phyloP scores from a whole-genome alignment of 53 echinoderm and acorn worm genomes.

The Echinarachnius parma region DNA sequence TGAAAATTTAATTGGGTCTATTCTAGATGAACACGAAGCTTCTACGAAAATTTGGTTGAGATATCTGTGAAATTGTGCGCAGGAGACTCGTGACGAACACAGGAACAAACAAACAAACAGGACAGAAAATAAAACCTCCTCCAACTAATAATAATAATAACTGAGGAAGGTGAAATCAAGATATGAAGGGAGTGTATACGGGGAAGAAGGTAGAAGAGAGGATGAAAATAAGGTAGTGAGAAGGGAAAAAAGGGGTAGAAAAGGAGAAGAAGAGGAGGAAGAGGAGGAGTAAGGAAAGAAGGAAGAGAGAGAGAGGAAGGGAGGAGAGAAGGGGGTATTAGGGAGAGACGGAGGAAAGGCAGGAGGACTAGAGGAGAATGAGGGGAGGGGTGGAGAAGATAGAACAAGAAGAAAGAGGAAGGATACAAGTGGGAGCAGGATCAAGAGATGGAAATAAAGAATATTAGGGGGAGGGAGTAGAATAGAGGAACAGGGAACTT shows the following conservation, averaged over 20 bases:
- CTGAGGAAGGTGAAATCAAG: too few species aligned
- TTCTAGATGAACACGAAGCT: too few species aligned
- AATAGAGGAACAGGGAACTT: not conserved
- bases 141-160: too few species aligned
- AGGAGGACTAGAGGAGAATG: not conserved
- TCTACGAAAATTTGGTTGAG: too few species aligned
- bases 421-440: not conserved
- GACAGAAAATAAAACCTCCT: too few species aligned
- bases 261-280: not conserved
- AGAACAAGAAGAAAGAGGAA: not conserved
- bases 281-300: not conserved
- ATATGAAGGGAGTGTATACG: not conserved
- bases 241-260: not conserved
- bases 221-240: not conserved
- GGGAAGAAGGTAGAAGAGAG: not conserved
- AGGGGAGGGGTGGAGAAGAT: not conserved
- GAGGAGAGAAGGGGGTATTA: not conserved
- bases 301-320: not conserved
- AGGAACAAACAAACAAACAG: too few species aligned
- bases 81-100: too few species aligned
- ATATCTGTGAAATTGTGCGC: too few species aligned
- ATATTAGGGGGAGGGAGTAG: not conserved
- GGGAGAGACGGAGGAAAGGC: not conserved
- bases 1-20: too few species aligned
- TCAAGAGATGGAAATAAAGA: not conserved